Conservation (phyloP, 2,888 invertebrate species). For the Harpagoxenus sublaevis region DNA sequence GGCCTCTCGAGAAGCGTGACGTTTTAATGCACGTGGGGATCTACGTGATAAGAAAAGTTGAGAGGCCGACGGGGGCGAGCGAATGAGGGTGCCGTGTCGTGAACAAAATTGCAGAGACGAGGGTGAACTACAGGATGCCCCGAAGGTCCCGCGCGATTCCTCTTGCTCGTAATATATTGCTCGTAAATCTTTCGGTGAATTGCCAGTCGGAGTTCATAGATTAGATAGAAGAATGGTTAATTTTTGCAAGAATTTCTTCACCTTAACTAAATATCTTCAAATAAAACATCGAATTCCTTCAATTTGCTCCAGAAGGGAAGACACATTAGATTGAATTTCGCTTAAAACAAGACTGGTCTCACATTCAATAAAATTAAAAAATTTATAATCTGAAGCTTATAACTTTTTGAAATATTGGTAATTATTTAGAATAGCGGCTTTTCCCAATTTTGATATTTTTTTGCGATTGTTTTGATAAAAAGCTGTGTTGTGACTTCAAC, state of each 20-base stretch:
- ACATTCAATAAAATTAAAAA: not conserved
- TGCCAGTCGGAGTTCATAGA: too few relatives aligned
- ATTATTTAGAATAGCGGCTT: too few relatives aligned
- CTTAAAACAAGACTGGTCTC: not conserved
- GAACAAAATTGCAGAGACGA: slow-evolving; percentile 40
- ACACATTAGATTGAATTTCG: not conserved
- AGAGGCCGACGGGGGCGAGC: slow-evolving; percentile 35
- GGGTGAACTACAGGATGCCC: slow-evolving; percentile 13
- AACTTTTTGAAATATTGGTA: not conserved
- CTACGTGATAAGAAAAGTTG: slow-evolving; percentile 53
- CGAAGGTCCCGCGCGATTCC: not conserved
- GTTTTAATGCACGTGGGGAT: slow-evolving; percentile 51
- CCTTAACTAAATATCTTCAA: not conserved
- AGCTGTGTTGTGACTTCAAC: too few relatives aligned
- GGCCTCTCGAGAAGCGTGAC: slow-evolving; percentile 43
- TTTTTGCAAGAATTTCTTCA: not conserved
- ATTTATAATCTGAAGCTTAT: not conserved
- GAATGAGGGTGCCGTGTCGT: slow-evolving; percentile 44
- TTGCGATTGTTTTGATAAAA: too few relatives aligned
- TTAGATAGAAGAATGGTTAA: not conserved
- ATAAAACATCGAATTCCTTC: not conserved
- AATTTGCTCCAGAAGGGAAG: not conserved
- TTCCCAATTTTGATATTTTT: too few relatives aligned
- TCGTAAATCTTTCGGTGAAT: slow-evolving; percentile 10
- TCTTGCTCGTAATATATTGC: not conserved